Base-by-base conservation (phyloP, 2,797 vertebrate species). In the Peromyscus eremicus region DNA sequence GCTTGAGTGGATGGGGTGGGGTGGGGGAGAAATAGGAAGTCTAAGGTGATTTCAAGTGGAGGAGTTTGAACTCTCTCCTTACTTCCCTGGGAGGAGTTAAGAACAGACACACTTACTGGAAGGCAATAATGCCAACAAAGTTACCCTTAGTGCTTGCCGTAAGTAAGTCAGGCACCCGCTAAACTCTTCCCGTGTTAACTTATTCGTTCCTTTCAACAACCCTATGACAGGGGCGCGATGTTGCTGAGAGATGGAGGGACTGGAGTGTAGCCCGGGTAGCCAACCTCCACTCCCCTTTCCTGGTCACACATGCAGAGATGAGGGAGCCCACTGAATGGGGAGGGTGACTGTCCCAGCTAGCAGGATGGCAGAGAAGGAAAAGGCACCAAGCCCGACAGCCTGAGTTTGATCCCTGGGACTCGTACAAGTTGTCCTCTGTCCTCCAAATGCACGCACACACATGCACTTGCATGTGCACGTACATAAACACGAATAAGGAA, bases 171-270 rank as follows among this genome's bases (percentile, higher is more conserved):
- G 27, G 55, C 46, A 81, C 46, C 89, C 52, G 55, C 60, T 43
- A 75, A 77, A 6, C 7, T 82, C 55, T 66, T 55, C 77, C 23
- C 9, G 23, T 52, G 49, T 86, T 73, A 55, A 77, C 40, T 90
- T 60, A 81, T 40, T 92, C 76, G 2, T 95, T 76, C 70, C 52
- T 79, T 88, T 95, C 43, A 89, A 49, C 10, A 79, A 16, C 62
- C 27, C 90, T 68, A 68, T 79, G 80, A 75, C 49, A 89, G 5
- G 6, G 73, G 21, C 57, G 40, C 40, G 23, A 9, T 64, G 43
- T 71, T 60, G 55, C 23, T 62, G 80, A 55, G 60, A 80, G 83
- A 29, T 87, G 49, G 25, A 62, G 34, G 3, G 57, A 9, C 21
- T 91, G 21, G 55, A 60, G 57, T 89, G 91, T 83, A 94, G 60